These are phyloP conservation scores for Nannoperca australis DNA, from an alignment of 2,797 vertebrate species.

Conservation along the genomic window DNA sequence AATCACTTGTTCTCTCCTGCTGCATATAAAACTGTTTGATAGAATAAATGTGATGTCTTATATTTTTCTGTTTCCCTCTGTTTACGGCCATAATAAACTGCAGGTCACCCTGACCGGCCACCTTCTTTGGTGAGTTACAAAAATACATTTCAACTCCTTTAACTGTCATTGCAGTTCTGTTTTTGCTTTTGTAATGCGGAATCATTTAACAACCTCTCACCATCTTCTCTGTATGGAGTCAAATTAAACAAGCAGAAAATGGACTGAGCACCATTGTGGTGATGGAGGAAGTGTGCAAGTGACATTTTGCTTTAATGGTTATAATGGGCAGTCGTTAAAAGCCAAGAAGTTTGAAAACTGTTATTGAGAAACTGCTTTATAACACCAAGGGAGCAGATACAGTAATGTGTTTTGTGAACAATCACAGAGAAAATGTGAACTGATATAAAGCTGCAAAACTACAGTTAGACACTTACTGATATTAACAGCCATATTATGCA, in stretches of 20 bases:
- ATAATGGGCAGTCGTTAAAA: background rate
- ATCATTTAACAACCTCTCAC: background rate
- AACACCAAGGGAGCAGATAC: background rate
- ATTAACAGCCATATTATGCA: background rate
- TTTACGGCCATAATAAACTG: slow-evolving; percentile 9
- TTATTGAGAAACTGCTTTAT: background rate
- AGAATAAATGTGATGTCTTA: background rate
- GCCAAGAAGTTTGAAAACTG: background rate
- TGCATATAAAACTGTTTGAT: background rate
- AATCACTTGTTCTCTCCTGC: background rate
- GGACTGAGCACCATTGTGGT: too few relatives aligned
- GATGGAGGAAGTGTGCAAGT: background rate
- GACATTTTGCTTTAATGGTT: slow-evolving; percentile 9
- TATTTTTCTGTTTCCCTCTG: background rate
- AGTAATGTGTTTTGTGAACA: too few relatives aligned
- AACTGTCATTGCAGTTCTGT: background rate
- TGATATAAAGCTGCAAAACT: background rate
- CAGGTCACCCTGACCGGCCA: background rate
- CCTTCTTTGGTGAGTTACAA: background rate
- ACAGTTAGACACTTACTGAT: background rate
- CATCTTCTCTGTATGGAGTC: background rate
- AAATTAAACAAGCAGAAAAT: slow-evolving; percentile 5
- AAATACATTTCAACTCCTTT: background rate
- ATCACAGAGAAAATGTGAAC: background rate
- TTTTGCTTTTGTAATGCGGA: background rate